A percentile compares a stretch with the other conserved stretches of the same genome.
Evolutionary conservation across 2,113 vertebrate species (phyloP).

Genomic region (Cercocebus atys): DNA sequence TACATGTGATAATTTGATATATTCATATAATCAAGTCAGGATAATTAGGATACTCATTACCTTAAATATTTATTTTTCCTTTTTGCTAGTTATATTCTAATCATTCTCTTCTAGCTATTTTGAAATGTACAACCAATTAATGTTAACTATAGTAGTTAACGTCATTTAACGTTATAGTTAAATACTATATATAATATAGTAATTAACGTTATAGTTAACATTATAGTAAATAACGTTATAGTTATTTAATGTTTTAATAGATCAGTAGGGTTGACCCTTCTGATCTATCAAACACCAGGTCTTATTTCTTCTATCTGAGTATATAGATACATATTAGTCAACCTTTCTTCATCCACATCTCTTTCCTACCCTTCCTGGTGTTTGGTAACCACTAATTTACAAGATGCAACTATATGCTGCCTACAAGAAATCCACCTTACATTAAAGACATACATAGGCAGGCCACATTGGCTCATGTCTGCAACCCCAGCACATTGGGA

Average conservation of each 20-base stretch:
- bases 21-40: neutral
- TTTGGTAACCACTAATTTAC: neutral
- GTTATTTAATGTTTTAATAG: no score
- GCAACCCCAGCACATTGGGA: no score
- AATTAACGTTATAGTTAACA: no score
- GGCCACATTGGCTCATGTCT: no score
- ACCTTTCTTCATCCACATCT: neutral
- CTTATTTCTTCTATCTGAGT: neutral
- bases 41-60: neutral
- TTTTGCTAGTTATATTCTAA: neutral
- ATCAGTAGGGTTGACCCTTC: neutral
- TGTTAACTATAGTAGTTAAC: neutral
- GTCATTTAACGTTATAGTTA: no score
- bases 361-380: neutral
- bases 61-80: neutral
- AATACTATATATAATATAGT: no score
- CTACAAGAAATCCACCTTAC: neutral
- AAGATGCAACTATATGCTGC: neutral
- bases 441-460: neutral
- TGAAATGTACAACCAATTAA: neutral
- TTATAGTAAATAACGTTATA: no score
- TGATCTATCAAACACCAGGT: neutral
- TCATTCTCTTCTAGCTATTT: neutral
- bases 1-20: neutral
- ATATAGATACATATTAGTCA: neutral